Evolutionary conservation across 2,888 invertebrate species (phyloP).

Genomic region (Tetrapedia diversipes): DNA sequence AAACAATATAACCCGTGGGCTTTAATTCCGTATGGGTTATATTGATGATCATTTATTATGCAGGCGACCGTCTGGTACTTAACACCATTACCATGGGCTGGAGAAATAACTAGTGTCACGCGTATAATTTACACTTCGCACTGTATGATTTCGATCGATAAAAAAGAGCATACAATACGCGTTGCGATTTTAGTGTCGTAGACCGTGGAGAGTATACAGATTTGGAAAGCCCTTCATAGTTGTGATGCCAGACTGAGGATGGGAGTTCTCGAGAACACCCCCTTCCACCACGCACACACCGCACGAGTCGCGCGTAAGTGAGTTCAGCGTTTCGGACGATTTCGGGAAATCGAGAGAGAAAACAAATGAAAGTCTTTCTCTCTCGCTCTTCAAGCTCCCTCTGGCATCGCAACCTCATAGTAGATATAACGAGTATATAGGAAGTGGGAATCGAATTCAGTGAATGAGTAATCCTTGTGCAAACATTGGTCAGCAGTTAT

Average conservation of each 20-base stretch:
- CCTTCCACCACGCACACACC: no score
- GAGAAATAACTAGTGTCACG: conserved; percentile 26
- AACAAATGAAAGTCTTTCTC: no score
- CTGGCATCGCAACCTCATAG: no score
- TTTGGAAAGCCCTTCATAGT: no score
- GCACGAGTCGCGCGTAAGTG: no score
- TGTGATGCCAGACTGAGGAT: no score
- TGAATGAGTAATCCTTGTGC: conserved; percentile 34
- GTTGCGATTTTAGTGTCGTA: no score
- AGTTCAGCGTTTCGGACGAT: no score
- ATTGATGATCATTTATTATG: conserved; percentile 45
- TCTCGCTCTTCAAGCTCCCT: no score
- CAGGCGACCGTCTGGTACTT: conserved; percentile 35
- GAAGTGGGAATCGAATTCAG: conserved; percentile 24
- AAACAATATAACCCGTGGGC: conserved; percentile 40
- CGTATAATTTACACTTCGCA: conserved; percentile 18
- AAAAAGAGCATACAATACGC: not conserved
- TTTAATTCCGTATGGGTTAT: conserved; percentile 42
- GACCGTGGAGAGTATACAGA: not conserved
- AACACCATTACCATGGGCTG: not conserved
- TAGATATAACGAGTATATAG: not conserved
- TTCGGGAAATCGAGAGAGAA: no score
- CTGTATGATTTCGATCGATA: conserved; percentile 23
- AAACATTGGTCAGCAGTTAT: conserved; percentile 33
- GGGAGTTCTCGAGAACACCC: no score